Evolutionary conservation across 2,113 vertebrate genomes (phyloP).

Genomic region (Deroptyus accipitrinus): DNA sequence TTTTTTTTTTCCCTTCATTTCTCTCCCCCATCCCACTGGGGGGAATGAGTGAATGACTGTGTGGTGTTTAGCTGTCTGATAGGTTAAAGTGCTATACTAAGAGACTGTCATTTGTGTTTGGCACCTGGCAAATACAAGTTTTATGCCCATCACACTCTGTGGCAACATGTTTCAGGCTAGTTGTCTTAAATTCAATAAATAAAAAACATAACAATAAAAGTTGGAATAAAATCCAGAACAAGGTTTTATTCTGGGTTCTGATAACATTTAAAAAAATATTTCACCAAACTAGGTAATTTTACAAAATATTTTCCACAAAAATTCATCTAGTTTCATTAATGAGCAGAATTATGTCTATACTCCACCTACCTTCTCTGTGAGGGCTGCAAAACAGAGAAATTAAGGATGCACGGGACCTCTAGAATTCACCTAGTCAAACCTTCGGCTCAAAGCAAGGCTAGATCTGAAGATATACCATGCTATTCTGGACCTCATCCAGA

Average conservation of each 20-base stretch:
- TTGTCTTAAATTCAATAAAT: neutral
- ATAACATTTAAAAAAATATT: neutral
- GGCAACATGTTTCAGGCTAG: neutral
- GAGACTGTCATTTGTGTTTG: neutral
- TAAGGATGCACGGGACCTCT: neutral
- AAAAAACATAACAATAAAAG: neutral
- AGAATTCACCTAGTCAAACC: neutral
- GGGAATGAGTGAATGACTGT: neutral
- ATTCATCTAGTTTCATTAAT: neutral
- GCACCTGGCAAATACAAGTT: neutral
- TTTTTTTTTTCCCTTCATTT: neutral
- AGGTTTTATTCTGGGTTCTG: neutral
- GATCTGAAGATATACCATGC: neutral
- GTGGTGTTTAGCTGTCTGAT: neutral
- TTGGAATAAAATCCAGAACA: neutral
- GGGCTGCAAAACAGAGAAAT: neutral
- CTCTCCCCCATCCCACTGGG: neutral
- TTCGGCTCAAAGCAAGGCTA: neutral
- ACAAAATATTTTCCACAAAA: neutral
- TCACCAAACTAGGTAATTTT: neutral
- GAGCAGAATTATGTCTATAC: neutral
- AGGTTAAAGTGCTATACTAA: neutral
- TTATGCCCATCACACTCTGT: neutral
- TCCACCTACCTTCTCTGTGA: neutral
- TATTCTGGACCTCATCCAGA: neutral